phyloP scores from a whole-genome alignment of 2,888 invertebrate species.

The Parelbella ahira region DNA sequence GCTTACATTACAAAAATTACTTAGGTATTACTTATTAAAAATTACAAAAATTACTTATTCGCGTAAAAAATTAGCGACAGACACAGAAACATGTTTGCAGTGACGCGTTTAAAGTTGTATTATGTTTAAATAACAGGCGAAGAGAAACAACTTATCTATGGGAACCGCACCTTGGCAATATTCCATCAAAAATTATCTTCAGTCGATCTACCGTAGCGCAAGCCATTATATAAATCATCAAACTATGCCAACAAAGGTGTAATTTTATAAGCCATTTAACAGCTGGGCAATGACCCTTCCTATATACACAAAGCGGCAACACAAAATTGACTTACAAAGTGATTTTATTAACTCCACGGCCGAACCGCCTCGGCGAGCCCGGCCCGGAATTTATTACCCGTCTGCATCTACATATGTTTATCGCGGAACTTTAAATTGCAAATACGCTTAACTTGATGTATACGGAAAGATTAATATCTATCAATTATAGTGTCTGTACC shows the following conservation, averaged over 20 bases:
- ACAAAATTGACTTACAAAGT: slow-evolving; percentile 55
- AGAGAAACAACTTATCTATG: too few species aligned
- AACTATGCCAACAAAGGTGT: slow-evolving; percentile 25
- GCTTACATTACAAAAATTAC: too few species aligned
- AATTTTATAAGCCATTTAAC: slow-evolving; percentile 30
- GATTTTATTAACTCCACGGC: slow-evolving; percentile 55
- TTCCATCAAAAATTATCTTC: slow-evolving; percentile 18
- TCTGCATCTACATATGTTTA: slow-evolving; percentile 72
- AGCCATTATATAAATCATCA: slow-evolving; percentile 23
- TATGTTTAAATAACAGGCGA: too few species aligned
- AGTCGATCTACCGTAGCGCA: slow-evolving; percentile 17
- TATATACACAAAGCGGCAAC: slow-evolving; percentile 25
- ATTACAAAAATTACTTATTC: too few species aligned
- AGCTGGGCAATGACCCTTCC: slow-evolving; percentile 25
- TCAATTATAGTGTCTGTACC: slow-evolving; percentile 21
- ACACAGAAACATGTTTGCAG: too few species aligned
- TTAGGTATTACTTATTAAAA: too few species aligned
- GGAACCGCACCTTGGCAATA: slow-evolving; percentile 16
- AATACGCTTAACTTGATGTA: slow-evolving; percentile 50
- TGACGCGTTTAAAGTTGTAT: too few species aligned
- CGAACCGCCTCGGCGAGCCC: slow-evolving; percentile 40
- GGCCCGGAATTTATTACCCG: slow-evolving; percentile 61
- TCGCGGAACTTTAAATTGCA: slow-evolving; percentile 73
- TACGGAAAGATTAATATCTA: slow-evolving; percentile 24
- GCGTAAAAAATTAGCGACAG: too few species aligned